Evolutionary conservation across 2,113 vertebrate genomes (phyloP).

Genomic region (Aix galericulata): DNA sequence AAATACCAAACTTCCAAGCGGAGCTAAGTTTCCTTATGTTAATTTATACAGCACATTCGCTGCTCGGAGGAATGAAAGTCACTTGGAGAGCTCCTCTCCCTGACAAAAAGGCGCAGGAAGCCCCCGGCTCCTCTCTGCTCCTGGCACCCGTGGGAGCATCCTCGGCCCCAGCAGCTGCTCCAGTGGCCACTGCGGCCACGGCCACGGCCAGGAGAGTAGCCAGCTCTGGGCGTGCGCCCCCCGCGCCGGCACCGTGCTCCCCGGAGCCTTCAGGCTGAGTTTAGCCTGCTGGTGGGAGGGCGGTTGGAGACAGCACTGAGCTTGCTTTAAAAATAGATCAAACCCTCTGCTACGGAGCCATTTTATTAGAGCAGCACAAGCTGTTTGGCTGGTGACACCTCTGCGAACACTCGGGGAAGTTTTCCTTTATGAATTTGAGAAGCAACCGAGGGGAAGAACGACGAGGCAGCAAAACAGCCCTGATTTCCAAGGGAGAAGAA

Average conservation of each 20-base stretch:
- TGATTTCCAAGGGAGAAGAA: neutral
- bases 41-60: constrained; percentile 22
- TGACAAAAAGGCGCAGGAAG: neutral
- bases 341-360: constrained; percentile 53
- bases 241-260: neutral
- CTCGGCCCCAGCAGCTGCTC: rapidly evolving
- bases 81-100: neutral
- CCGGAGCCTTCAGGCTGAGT: constrained; percentile 14
- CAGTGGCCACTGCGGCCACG: rapidly evolving
- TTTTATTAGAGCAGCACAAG: constrained; percentile 47
- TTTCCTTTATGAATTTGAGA: neutral
- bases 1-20: constrained; percentile 41
- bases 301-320: constrained; percentile 19
- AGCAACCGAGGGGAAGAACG: neutral
- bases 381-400: constrained; percentile 42
- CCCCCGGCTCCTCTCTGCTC: neutral
- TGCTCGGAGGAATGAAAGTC: neutral
- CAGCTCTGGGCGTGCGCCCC: rapidly evolving
- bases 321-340: constrained; percentile 59
- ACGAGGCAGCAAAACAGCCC: neutral
- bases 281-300: constrained; percentile 26
- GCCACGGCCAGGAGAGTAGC: rapidly evolving
- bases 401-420: neutral
- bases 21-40: constrained; percentile 17
- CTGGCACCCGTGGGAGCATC: neutral